Evolutionary conservation across 2,888 invertebrate genomes (phyloP).

Genomic region (Heliothis peltigera): DNA sequence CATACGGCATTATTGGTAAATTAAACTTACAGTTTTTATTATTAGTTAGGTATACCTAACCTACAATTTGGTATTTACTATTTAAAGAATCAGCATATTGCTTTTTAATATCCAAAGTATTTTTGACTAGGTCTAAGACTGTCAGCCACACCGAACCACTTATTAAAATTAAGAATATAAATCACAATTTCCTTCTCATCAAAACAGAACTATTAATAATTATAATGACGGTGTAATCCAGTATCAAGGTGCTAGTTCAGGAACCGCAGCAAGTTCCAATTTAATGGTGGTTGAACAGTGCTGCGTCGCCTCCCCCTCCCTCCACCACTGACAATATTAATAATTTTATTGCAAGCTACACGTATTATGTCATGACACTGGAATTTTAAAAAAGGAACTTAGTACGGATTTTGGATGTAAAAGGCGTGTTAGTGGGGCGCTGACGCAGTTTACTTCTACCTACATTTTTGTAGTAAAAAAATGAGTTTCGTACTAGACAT

Average conservation of each 20-base stretch:
- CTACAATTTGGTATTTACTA: too few species aligned
- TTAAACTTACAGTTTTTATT: too few species aligned
- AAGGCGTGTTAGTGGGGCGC: too few species aligned
- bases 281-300: conserved; percentile 88
- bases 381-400: conserved; percentile 50
- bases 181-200: conserved; percentile 54
- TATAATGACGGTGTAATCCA: conserved; percentile 78
- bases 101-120: too few species aligned
- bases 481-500: conserved; percentile 17
- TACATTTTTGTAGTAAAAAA: conserved; percentile 18
- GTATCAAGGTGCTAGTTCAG: conserved; percentile 83
- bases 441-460: too few species aligned
- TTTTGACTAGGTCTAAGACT: neutral
- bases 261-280: conserved; percentile 86
- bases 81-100: too few species aligned
- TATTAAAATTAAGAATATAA: conserved; percentile 40
- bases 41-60: too few species aligned
- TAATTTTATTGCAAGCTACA: conserved; percentile 79
- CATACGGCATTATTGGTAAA: too few species aligned
- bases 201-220: conserved; percentile 63
- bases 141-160: conserved; percentile 19
- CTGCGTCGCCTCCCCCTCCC: conserved; percentile 73
- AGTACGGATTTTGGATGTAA: too few species aligned
- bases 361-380: conserved; percentile 66
- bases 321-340: conserved; percentile 76